A percentile compares a stretch with the other conserved stretches of the same genome.
phyloP scores from a whole-genome alignment of 2,113 vertebrate species.

The Hemicordylus capensis region DNA sequence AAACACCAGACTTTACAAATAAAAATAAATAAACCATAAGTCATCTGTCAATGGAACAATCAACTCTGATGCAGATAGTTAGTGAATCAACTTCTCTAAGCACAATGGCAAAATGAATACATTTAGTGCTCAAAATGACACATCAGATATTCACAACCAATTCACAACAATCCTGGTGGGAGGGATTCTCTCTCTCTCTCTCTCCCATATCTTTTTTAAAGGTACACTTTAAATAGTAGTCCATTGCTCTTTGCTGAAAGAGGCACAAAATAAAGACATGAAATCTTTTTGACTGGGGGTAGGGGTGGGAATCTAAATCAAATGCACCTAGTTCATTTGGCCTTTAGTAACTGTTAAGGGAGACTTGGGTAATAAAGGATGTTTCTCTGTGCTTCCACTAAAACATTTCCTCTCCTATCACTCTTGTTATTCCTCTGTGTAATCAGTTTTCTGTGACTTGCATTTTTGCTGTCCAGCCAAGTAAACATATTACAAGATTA shows the following conservation, averaged over 20 bases:
- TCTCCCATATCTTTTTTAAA: too few relatives aligned
- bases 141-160: fast-evolving
- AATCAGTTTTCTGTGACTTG: slow-evolving; percentile 43
- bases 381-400: not conserved
- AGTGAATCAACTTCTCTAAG: not conserved
- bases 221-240: slow-evolving; percentile 16
- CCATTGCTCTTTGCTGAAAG: not conserved
- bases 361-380: slow-evolving; percentile 33
- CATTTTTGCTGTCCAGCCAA: slow-evolving; percentile 38
- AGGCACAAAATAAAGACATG: slow-evolving; percentile 5
- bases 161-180: not conserved
- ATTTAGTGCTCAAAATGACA: not conserved
- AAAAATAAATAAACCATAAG: slow-evolving; percentile 35
- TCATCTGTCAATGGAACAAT: not conserved
- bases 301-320: slow-evolving; percentile 28
- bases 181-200: not conserved
- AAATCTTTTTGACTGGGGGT: slow-evolving; percentile 4
- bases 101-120: not conserved
- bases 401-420: slow-evolving; percentile 2
- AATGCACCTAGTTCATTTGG: not conserved
- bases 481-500: slow-evolving; percentile 45
- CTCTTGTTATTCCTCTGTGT: slow-evolving; percentile 29
- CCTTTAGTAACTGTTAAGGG: slow-evolving; percentile 21
- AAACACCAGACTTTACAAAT: too few relatives aligned
- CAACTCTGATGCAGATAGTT: not conserved